phyloP scores from a whole-genome alignment of 2,113 vertebrate species.

The Hydrolagus affinis region DNA sequence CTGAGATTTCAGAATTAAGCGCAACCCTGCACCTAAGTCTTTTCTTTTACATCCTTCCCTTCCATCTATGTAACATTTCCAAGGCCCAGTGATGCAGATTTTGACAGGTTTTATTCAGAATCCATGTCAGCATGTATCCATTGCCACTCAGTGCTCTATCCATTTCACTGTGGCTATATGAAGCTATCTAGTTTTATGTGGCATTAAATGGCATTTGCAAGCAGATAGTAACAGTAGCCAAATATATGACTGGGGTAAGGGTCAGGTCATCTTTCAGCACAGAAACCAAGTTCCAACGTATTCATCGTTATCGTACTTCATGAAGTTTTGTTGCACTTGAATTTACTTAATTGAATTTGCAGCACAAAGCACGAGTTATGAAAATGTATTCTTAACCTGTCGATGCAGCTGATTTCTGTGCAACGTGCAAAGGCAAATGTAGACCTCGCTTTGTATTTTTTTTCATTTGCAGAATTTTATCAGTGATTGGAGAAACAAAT shows the following conservation, averaged over 20 bases:
- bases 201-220: not conserved
- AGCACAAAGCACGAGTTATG: not conserved
- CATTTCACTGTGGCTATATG: not conserved
- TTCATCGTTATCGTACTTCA: not conserved
- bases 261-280: not conserved
- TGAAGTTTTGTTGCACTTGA: not conserved
- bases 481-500: too few relatives aligned
- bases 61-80: not conserved
- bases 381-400: not conserved
- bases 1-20: slow-evolving; percentile 12
- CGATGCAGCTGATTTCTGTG: not conserved
- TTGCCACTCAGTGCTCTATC: not conserved
- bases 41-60: too few relatives aligned
- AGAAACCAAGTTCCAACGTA: not conserved
- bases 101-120: not conserved
- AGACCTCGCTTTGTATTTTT: too few relatives aligned
- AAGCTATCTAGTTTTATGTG: not conserved
- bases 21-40: not conserved
- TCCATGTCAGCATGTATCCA: not conserved
- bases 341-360: not conserved
- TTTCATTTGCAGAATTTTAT: too few relatives aligned
- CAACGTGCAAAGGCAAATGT: too few relatives aligned
- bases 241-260: not conserved
- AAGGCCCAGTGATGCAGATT: not conserved
- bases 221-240: too few relatives aligned